Percentiles rank a stretch among this genome's conserved stretches.
phyloP scores from a whole-genome alignment of 1,140 invertebrate genomes.

The Batillaria attramentaria region DNA sequence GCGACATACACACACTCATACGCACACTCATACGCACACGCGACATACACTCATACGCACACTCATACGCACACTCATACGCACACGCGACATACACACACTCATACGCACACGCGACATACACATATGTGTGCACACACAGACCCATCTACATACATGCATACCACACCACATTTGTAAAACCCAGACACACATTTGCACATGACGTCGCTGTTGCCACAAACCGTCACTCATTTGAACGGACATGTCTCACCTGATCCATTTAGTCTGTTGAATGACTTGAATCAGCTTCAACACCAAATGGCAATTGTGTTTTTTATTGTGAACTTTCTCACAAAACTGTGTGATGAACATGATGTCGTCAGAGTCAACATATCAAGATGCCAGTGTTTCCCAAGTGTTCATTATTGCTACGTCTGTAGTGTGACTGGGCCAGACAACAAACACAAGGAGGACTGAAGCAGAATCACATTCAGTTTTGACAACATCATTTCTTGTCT shows the following conservation, averaged over 20 bases:
- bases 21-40: background rate
- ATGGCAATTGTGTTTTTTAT: slow-evolving; percentile 8
- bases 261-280: background rate
- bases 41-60: background rate
- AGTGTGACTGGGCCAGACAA: too few relatives aligned
- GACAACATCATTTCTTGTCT: too few relatives aligned
- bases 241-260: too few relatives aligned
- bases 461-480: too few relatives aligned
- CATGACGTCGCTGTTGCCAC: too few relatives aligned
- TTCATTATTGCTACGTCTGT: slow-evolving; percentile 1
- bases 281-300: background rate
- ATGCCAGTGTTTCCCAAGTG: slow-evolving; percentile 8
- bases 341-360: background rate
- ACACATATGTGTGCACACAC: too few relatives aligned
- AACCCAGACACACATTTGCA: too few relatives aligned
- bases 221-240: too few relatives aligned
- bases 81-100: background rate
- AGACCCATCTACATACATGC: too few relatives aligned
- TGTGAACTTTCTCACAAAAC: background rate
- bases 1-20: background rate
- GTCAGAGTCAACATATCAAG: slow-evolving; percentile 17
- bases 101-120: background rate
- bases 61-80: background rate
- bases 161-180: too few relatives aligned
- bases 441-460: too few relatives aligned